phyloP scores from a whole-genome alignment of 2,888 invertebrate species.

The Galerucella calmariensis region DNA sequence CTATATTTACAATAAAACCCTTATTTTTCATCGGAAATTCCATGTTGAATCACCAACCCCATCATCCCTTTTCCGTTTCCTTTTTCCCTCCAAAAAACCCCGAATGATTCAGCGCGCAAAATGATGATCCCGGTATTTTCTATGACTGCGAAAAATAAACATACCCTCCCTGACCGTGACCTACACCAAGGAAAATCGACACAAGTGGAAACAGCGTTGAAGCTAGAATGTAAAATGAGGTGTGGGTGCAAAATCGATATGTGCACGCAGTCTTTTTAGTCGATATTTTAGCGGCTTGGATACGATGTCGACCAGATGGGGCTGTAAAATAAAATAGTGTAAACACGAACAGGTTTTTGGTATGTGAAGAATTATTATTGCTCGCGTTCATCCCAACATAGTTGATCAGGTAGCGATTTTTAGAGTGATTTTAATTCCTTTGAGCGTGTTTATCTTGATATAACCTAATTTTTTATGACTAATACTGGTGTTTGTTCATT shows the following conservation, averaged over 20 bases:
- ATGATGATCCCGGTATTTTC: conserved; percentile 2
- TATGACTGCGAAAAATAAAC: conserved; percentile 8
- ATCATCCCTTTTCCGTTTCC: background rate
- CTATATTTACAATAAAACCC: too few relatives aligned
- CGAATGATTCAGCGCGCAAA: background rate
- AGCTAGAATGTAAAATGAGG: conserved; percentile 1
- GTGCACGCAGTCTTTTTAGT: conserved; percentile 6
- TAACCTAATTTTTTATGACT: too few relatives aligned
- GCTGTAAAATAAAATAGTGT: background rate
- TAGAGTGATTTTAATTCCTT: too few relatives aligned
- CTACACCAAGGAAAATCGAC: conserved; percentile 3
- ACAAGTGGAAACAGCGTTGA: background rate
- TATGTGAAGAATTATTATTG: background rate
- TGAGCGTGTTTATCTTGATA: too few relatives aligned
- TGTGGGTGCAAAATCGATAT: background rate
- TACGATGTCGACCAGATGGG: conserved; percentile 4
- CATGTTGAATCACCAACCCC: background rate
- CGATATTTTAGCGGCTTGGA: background rate
- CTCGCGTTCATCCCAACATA: too few relatives aligned
- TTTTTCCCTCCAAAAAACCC: background rate
- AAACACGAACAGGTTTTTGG: background rate
- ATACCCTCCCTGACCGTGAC: conserved; percentile 4
- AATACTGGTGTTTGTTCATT: too few relatives aligned
- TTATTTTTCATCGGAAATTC: background rate
- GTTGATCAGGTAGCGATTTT: too few relatives aligned